Evolutionary conservation across 2,797 vertebrate species (phyloP).

Genomic region (Bufotes viridis): DNA sequence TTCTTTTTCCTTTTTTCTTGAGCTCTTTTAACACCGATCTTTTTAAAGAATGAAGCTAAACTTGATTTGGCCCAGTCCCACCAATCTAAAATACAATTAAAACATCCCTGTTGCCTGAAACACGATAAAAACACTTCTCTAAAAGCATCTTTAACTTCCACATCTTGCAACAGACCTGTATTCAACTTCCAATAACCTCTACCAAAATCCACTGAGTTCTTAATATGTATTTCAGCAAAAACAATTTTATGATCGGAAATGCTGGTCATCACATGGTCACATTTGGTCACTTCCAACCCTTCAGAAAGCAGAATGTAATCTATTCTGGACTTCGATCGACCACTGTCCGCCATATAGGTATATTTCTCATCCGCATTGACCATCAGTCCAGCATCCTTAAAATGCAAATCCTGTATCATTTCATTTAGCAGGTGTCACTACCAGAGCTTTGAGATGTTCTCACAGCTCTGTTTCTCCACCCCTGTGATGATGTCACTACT

Average conservation of each 20-base stretch:
- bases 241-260: neutral
- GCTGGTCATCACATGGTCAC: neutral
- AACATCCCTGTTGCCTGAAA: neutral
- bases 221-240: rapidly evolving
- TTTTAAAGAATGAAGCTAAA: too few species aligned
- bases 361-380: too few species aligned
- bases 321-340: rapidly evolving
- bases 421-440: too few species aligned
- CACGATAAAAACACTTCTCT: neutral
- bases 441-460: too few species aligned
- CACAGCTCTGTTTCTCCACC: too few species aligned
- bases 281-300: neutral
- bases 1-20: neutral
- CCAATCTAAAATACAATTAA: neutral
- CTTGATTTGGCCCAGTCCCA: neutral
- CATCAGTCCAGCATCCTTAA: too few species aligned
- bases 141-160: neutral
- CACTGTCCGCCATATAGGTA: too few species aligned
- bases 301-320: neutral
- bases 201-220: neutral
- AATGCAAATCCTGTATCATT: too few species aligned
- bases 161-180: neutral
- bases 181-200: neutral
- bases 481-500: too few species aligned
- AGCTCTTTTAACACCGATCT: neutral